Base-by-base conservation (phyloP, 2,113 vertebrate genomes). In the Neoarius graeffei region DNA sequence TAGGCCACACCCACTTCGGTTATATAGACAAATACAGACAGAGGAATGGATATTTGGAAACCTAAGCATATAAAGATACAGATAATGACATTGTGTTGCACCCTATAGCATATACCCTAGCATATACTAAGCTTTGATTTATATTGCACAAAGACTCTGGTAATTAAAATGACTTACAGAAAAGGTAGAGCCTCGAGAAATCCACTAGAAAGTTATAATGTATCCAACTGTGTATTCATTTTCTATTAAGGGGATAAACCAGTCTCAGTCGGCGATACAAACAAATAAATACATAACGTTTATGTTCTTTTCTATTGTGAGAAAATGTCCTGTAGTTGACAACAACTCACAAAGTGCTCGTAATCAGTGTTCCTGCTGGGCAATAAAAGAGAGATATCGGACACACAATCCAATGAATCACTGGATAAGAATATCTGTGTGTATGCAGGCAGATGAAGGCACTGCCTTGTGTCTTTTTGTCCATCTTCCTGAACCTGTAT, bases 321-420 rank as follows among this genome's bases (percentile, higher is more conserved):
- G 59, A 48, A 83, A 84, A 84, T 84, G 87, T 88, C 82, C 87
- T 73, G 50, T 77, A 85, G 82, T 25, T 79, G 62, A 69, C 59
- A 88, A 25, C 50, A 84, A 52, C 73, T 77, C 81, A 84, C 73
- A 84, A 84, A 77, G 71, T 35, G 69, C 86, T 84, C 81, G 67
- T 84, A 79, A 88, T 88, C 73, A 60, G 52, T 20, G 52, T 9
- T 79, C 87, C 73, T 79, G 73, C 85, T 89, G 69, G 81, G 73
- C 80, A 79, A 14, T 48, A 59, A 74, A 50, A 35, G 74, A 83
- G 35, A 83, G 71, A 48, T 2, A 86, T 42, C 42, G 69, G 35
- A 89, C 48, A 89, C 74, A 83, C 87, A 88, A 85, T 27, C 82
- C 62, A 1, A 30, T 80, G 62, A 84, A 79, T 88, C 87, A 88